A percentile compares a stretch with the other conserved stretches of the same genome.
Evolutionary conservation across 2,888 invertebrate species (phyloP).

Genomic region (Biston stratarius): DNA sequence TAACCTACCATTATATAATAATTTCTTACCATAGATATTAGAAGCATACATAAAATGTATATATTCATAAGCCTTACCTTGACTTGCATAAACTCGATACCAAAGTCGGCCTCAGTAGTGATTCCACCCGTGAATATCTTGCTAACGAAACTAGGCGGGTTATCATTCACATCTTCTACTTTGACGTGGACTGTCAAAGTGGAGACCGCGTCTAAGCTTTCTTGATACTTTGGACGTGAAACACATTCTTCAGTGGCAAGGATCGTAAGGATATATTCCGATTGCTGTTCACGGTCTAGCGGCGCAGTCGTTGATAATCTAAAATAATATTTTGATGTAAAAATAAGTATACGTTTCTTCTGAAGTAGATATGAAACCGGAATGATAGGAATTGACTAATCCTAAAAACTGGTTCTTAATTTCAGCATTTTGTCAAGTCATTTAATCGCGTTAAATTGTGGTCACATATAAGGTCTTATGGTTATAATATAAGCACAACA

Average conservation of each 20-base stretch:
- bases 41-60: not conserved
- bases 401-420: no score
- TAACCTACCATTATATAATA: no score
- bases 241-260: conserved; percentile 95
- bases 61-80: conserved; percentile 83
- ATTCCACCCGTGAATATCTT: conserved; percentile 97
- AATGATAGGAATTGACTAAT: no score
- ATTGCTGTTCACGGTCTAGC: conserved; percentile 91
- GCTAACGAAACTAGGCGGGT: conserved; percentile 93
- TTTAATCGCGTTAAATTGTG: no score
- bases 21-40: no score
- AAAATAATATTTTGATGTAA: conserved; percentile 20
- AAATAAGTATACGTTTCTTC: no score
- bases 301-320: conserved; percentile 79
- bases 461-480: no score
- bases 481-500: no score
- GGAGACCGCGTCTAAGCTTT: conserved; percentile 89
- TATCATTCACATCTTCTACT: conserved; percentile 96
- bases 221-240: conserved; percentile 84
- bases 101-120: conserved; percentile 97
- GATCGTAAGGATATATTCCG: conserved; percentile 90
- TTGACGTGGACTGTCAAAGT: conserved; percentile 89
- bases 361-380: no score
- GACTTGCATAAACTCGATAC: conserved; percentile 93
- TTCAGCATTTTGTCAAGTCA: no score